Evolutionary conservation across 2,113 vertebrate species (phyloP), one percentile per base, ranked within the genome.

Genomic region (Saguinus midas): DNA sequence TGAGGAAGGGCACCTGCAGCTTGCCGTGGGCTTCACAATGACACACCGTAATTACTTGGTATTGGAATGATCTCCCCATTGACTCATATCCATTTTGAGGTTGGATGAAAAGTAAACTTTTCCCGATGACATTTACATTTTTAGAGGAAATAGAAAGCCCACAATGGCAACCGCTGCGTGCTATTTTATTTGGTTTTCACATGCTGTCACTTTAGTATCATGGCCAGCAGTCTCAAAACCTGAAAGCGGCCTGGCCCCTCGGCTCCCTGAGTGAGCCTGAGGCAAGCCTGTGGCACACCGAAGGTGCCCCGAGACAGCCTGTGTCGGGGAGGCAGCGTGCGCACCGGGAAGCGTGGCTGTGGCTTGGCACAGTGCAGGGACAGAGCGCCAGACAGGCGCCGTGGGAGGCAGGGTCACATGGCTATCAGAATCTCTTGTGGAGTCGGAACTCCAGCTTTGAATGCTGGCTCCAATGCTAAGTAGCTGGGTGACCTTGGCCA

Each of bases 271-370:
- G 21, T 0, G 7, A 72, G 27, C 4, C 32, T 17, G 61, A 50
- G 25, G 20, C n/a, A 66, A 45, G 64, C 1, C 8, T 40, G 37
- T 1, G 17, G 37, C 23, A 25, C n/a, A 35, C 18, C 29, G 3
- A 27, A 27, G 25, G 23, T 23, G 40, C 43, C 20, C 1, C 3
- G 14, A 35, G 14, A 2, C 12, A 55, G 73, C 18, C 5, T 27
- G 1, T 1, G 1, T 32, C 10, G 3, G 55, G 50, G 37, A 11
- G 3, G 16, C 8, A 16, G 29, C 2, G 0, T 14, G 7, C 3
- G 1, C 3, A 3, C 37, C 0, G 3, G 17, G 37, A n/a, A 78
- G 81, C 5, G 4, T 1, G 8, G 14, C 0, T 2, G 3, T 20
- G 6, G 43, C n/a, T 35, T 45, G 50, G 52, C 55, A 66, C 85